These are phyloP conservation scores for Amia ocellicauda DNA, from an alignment of 2,113 vertebrate species.

Conservation along the genomic window DNA sequence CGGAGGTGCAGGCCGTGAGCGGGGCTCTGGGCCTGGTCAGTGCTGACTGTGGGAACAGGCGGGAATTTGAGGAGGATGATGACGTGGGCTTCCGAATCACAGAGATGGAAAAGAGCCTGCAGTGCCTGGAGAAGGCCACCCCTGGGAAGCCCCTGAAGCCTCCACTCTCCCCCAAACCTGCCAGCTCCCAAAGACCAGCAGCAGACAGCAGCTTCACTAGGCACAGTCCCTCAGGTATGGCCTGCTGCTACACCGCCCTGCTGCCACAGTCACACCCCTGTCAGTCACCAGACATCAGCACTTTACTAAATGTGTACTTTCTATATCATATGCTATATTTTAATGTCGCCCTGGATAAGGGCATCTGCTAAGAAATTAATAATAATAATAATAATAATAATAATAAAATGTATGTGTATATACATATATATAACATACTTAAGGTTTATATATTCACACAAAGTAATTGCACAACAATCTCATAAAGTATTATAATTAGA, in stretches of 20 bases:
- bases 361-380: no score
- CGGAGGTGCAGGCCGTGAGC: slow-evolving; percentile 37
- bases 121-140: slow-evolving; percentile 54
- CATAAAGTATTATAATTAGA: no score
- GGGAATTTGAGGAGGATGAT: slow-evolving; percentile 26
- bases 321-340: no score
- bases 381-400: background rate
- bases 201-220: background rate
- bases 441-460: no score
- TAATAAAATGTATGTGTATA: background rate
- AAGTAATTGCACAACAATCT: no score
- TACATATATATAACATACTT: no score
- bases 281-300: slow-evolving; percentile 25
- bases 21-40: background rate
- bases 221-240: background rate
- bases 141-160: slow-evolving; percentile 51
- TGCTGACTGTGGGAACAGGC: background rate
- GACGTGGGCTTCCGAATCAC: slow-evolving; percentile 44
- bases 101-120: slow-evolving; percentile 53
- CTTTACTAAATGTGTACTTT: background rate
- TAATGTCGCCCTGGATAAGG: no score
- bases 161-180: slow-evolving; percentile 35
- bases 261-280: slow-evolving; percentile 39
- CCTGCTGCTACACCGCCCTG: no score
- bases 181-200: slow-evolving; percentile 40